Evolutionary conservation across 2,888 invertebrate species (phyloP).

Genomic region (Venusia cambrica): DNA sequence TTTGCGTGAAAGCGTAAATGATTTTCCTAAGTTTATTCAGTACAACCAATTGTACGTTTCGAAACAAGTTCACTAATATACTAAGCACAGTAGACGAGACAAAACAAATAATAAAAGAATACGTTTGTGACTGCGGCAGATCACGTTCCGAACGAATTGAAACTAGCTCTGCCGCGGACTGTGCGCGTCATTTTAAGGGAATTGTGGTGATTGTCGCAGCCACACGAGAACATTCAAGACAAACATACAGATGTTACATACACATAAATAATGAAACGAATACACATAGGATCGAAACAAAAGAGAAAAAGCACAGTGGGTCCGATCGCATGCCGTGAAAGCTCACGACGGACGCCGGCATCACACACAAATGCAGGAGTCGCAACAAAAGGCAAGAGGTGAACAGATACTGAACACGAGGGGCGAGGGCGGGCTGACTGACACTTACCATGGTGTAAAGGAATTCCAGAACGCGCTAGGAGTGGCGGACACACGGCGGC

Average conservation of each 20-base stretch:
- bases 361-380: constrained; percentile 79
- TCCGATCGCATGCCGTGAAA: constrained; percentile 69
- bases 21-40: constrained; percentile 77
- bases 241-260: constrained; percentile 82
- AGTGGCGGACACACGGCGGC: constrained; percentile 85
- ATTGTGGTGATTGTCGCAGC: constrained; percentile 63
- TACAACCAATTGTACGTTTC: constrained; percentile 66
- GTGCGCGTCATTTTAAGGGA: constrained; percentile 43
- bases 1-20: constrained; percentile 81
- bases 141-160: constrained; percentile 46
- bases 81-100: constrained; percentile 80
- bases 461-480: constrained; percentile 99
- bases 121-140: constrained; percentile 73
- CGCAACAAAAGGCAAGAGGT: constrained; percentile 79
- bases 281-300: constrained; percentile 79
- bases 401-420: constrained; percentile 81
- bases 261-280: constrained; percentile 82
- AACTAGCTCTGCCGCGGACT: constrained; percentile 34
- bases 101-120: constrained; percentile 76
- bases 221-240: constrained; percentile 77
- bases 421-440: constrained; percentile 83
- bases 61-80: constrained; percentile 65
- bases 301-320: constrained; percentile 75
- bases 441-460: constrained; percentile 99
- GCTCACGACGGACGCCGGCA: constrained; percentile 71